Percentiles rank a stretch among this genome's conserved stretches.
These are phyloP conservation scores for Deilephila porcellus DNA, from an alignment of 2,888 invertebrate species.

Conservation along the genomic window DNA sequence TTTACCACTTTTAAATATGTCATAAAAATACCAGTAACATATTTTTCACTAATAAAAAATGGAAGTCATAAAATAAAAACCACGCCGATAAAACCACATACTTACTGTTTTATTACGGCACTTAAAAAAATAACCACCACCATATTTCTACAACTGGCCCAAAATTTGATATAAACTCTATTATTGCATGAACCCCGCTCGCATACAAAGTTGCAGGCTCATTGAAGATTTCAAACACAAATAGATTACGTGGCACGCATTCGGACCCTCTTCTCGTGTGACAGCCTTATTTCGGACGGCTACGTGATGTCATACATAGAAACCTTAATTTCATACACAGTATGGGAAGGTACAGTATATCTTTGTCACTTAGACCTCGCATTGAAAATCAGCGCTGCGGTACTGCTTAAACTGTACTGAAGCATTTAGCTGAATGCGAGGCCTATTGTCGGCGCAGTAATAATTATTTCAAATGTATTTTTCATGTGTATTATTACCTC, in stretches of 20 bases:
- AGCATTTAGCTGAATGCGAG: no score
- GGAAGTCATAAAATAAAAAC: no score
- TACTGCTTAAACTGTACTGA: no score
- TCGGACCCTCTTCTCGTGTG: constrained; percentile 7
- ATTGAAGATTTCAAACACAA: background rate
- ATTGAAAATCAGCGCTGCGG: no score
- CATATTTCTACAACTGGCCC: background rate
- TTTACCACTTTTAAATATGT: no score
- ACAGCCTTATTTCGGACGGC: constrained; percentile 3
- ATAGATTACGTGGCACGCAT: constrained; percentile 15
- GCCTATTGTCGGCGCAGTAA: no score
- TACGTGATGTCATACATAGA: background rate
- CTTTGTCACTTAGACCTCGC: background rate
- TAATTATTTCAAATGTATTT: no score
- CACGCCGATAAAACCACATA: no score
- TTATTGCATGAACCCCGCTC: background rate
- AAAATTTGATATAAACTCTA: background rate
- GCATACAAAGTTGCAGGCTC: background rate
- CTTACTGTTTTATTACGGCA: background rate
- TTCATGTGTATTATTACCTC: no score
- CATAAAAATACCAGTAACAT: no score
- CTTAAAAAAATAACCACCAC: background rate
- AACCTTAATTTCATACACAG: constrained; percentile 1
- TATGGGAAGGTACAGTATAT: background rate
- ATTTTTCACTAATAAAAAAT: no score